These are phyloP conservation scores for Diadumene lineata DNA, from an alignment of 92 coral and sea anemone genomes.

Conservation along the genomic window DNA sequence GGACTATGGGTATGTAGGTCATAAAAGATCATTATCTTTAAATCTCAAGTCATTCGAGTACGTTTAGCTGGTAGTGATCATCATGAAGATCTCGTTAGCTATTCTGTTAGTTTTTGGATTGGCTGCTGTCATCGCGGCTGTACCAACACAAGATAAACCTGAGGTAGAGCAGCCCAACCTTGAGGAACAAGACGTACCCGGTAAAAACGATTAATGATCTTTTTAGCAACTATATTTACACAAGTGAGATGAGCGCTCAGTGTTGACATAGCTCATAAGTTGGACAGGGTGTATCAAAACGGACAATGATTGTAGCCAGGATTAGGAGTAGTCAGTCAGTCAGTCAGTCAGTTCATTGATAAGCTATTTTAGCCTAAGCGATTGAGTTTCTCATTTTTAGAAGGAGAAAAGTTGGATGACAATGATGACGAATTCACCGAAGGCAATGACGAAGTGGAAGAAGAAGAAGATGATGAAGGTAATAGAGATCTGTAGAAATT, in stretches of 20 bases:
- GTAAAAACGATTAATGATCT: not conserved
- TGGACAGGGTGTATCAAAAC: too few relatives aligned
- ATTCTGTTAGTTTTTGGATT: not conserved
- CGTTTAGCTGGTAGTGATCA: not conserved
- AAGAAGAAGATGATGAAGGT: not conserved
- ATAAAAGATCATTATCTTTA: not conserved
- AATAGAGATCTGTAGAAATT: too few relatives aligned
- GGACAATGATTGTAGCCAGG: not conserved
- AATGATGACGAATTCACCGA: not conserved
- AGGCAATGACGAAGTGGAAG: not conserved
- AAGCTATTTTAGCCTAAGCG: too few relatives aligned
- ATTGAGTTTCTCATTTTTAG: not conserved
- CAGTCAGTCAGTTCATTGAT: not conserved
- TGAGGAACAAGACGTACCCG: not conserved
- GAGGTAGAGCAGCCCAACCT: not conserved
- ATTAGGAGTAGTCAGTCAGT: not conserved
- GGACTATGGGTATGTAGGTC: not conserved
- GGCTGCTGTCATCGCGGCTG: not conserved
- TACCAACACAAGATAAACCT: not conserved
- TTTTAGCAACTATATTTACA: too few relatives aligned
- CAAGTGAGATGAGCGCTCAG: too few relatives aligned
- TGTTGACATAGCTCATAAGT: too few relatives aligned
- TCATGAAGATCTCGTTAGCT: not conserved
- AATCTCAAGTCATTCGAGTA: not conserved
- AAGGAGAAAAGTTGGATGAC: not conserved